A percentile compares a stretch with the other conserved stretches of the same genome.
Evolutionary conservation across 2,113 vertebrate genomes (phyloP).

Genomic region (Cheirogaleus medius): DNA sequence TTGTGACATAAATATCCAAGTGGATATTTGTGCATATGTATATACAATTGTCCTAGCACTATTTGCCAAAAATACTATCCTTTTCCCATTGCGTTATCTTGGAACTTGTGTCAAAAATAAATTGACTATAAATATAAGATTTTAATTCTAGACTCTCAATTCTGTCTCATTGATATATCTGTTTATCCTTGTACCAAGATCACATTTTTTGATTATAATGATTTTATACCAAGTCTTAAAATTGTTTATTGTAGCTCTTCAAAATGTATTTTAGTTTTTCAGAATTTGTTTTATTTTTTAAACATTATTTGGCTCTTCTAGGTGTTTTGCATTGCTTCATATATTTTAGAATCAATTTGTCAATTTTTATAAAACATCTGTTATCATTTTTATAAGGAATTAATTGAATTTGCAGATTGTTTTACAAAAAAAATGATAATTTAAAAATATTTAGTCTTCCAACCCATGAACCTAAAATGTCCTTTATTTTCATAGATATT

Average conservation of each 20-base stretch:
- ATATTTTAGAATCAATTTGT: not conserved
- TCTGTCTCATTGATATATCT: not conserved
- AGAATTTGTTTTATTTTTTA: too few species aligned
- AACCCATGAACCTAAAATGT: not conserved
- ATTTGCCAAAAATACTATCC: too few species aligned
- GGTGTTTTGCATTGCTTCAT: too few species aligned
- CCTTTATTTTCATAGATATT: not conserved
- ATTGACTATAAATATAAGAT: too few species aligned
- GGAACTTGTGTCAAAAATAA: too few species aligned
- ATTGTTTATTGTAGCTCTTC: not conserved
- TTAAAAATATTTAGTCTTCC: not conserved
- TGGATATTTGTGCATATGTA: too few species aligned
- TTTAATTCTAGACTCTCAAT: too few species aligned
- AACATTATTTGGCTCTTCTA: too few species aligned
- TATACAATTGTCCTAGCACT: too few species aligned
- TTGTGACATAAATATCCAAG: not conserved
- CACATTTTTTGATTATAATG: too few species aligned
- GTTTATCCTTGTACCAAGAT: not conserved
- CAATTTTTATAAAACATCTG: not conserved
- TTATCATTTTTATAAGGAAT: too few species aligned
- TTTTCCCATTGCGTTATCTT: too few species aligned
- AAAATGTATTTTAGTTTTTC: not conserved
- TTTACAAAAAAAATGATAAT: not conserved
- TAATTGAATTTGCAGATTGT: not conserved
- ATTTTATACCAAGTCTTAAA: not conserved